These are phyloP conservation scores for Bugula neritina DNA, from an alignment of 2,888 invertebrate species.

Conservation along the genomic window DNA sequence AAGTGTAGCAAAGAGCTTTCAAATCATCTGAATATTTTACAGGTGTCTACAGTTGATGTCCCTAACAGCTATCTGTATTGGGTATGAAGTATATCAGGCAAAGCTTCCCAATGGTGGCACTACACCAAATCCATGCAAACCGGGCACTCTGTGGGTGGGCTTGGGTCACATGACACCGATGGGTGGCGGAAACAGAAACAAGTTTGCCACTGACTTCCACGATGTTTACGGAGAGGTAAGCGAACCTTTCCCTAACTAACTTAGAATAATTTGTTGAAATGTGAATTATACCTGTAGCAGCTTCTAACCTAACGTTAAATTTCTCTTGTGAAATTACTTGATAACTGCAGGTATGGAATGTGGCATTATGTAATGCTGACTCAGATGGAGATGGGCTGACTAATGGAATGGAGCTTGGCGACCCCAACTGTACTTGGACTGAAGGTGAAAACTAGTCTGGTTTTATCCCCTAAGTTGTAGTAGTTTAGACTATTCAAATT, in stretches of 20 bases:
- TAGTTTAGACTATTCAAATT: too few species aligned
- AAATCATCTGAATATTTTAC: too few species aligned
- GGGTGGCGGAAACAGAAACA: neutral
- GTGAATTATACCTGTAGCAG: too few species aligned
- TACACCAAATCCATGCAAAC: neutral
- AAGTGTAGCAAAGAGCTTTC: too few species aligned
- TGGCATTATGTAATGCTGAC: conserved; percentile 31
- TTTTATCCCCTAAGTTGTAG: too few species aligned
- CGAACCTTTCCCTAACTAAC: too few species aligned
- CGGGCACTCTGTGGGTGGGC: neutral
- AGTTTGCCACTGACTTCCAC: neutral
- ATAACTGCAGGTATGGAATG: conserved; percentile 28
- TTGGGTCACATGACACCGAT: neutral
- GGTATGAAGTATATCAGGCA: neutral
- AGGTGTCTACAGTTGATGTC: too few species aligned
- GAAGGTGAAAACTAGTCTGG: too few species aligned
- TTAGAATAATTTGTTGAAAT: too few species aligned
- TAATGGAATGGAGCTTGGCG: conserved; percentile 34
- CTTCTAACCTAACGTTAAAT: too few species aligned
- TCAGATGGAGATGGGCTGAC: conserved; percentile 33
- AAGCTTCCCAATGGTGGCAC: neutral
- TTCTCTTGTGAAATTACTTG: too few species aligned
- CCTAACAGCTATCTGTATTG: too few species aligned
- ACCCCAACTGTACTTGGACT: conserved; percentile 32
- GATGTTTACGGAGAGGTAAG: neutral